These are phyloP conservation scores for Drosophila dives DNA, from an alignment of 2,888 invertebrate genomes.

Conservation along the genomic window DNA sequence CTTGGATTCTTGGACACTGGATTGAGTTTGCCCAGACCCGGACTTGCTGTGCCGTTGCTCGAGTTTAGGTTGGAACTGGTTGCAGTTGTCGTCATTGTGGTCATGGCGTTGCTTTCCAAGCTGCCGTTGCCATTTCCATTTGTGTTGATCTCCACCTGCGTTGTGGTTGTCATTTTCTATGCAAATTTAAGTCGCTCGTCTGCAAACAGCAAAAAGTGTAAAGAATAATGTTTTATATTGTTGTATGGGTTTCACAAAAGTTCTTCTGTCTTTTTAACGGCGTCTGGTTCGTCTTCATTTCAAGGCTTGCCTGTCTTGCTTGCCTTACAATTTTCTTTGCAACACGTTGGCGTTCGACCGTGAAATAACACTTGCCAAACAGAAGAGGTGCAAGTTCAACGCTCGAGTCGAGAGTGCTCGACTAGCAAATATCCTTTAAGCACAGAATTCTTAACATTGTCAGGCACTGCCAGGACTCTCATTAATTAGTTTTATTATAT, in stretches of 20 bases:
- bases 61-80: conserved; percentile 24
- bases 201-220: conserved; percentile 34
- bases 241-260: conserved; percentile 41
- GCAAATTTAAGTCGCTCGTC: conserved; percentile 41
- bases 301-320: conserved; percentile 33
- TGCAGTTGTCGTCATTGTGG: conserved; percentile 30
- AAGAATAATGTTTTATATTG: conserved; percentile 34
- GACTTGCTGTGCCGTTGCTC: conserved; percentile 12
- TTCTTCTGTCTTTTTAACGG: conserved; percentile 11
- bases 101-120: conserved; percentile 27
- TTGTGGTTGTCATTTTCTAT: conserved; percentile 68
- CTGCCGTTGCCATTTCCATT: conserved; percentile 34
- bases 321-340: conserved; percentile 13
- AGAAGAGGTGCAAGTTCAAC: conserved; percentile 18
- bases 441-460: not conserved
- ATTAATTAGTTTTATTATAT: not conserved
- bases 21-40: conserved; percentile 21
- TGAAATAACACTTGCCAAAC: conserved; percentile 60
- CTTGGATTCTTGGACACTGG: conserved; percentile 36
- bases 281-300: conserved; percentile 23
- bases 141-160: conserved; percentile 62
- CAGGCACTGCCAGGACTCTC: not conserved
- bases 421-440: conserved; percentile 21
- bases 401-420: not conserved
- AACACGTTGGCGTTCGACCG: conserved; percentile 63